Conservation (phyloP, 2,888 invertebrate genomes). For the Scaptodrosophila latifasciaeformis region DNA sequence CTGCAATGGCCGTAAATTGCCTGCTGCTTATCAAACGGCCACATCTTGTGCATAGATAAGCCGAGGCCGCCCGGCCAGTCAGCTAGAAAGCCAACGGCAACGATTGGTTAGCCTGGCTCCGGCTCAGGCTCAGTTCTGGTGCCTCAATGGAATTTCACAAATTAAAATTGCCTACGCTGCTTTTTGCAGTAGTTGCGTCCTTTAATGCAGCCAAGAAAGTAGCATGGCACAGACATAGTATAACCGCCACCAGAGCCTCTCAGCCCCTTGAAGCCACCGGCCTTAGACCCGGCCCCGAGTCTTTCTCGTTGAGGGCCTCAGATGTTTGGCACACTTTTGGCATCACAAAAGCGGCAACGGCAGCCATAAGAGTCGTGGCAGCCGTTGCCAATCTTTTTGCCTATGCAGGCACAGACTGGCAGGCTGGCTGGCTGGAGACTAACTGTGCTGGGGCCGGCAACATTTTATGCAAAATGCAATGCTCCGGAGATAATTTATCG, state of each 20-base stretch:
- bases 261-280: conserved; percentile 24
- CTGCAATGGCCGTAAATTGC: conserved; percentile 56
- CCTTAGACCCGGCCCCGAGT: conserved; percentile 28
- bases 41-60: conserved; percentile 68
- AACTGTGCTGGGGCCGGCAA: conserved; percentile 23
- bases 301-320: no score
- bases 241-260: conserved; percentile 7
- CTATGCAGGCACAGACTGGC: neutral
- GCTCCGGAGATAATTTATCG: conserved; percentile 63
- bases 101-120: neutral
- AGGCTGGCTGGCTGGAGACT: neutral
- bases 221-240: conserved; percentile 9
- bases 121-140: neutral
- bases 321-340: conserved; percentile 58
- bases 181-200: conserved; percentile 48
- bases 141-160: conserved; percentile 65
- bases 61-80: conserved; percentile 28
- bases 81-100: conserved; percentile 30
- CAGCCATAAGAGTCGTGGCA: conserved; percentile 9
- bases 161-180: conserved; percentile 58
- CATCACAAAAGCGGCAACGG: conserved; percentile 20
- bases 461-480: conserved; percentile 60
- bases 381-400: neutral
- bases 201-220: conserved; percentile 39
- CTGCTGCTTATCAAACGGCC: conserved; percentile 62